Conservation (phyloP, 2,797 vertebrate genomes). For the Lepidocolaptes lacrymiger region DNA sequence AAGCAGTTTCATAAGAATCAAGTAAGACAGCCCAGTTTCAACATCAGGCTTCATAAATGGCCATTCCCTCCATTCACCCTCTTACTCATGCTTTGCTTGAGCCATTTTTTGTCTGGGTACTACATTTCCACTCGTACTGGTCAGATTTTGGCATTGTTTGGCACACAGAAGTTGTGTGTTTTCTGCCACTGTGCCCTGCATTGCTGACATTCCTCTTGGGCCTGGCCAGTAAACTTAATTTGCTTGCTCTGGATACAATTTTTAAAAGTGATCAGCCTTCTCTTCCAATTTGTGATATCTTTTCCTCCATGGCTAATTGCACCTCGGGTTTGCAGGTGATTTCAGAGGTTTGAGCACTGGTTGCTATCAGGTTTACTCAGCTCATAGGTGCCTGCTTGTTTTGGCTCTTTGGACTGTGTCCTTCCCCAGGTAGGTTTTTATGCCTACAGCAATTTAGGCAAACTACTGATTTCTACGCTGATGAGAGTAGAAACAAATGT, state of each 20-base stretch:
- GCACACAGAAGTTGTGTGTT: not conserved
- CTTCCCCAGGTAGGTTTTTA: not conserved
- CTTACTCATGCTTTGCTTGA: not conserved
- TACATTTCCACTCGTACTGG: not conserved
- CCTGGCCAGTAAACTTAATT: not conserved
- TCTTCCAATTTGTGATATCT: not conserved
- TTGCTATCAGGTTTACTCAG: not conserved
- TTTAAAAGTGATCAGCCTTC: not conserved
- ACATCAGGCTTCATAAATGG: not conserved
- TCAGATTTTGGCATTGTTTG: not conserved
- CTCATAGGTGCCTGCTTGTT: not conserved
- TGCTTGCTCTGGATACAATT: not conserved
- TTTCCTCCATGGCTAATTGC: not conserved
- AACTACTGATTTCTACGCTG: not conserved
- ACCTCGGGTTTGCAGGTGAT: not conserved
- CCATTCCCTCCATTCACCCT: not conserved
- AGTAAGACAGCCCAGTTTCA: not conserved
- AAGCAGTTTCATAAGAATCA: not conserved
- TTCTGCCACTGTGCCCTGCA: not conserved
- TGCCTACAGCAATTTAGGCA: not conserved
- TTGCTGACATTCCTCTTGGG: not conserved
- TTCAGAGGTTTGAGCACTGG: not conserved
- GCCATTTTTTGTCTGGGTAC: not conserved
- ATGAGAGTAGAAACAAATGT: not conserved
- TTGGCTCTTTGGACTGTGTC: not conserved